phyloP scores from a whole-genome alignment of 2,888 invertebrate species.

The Acrocyrtus sp. region DNA sequence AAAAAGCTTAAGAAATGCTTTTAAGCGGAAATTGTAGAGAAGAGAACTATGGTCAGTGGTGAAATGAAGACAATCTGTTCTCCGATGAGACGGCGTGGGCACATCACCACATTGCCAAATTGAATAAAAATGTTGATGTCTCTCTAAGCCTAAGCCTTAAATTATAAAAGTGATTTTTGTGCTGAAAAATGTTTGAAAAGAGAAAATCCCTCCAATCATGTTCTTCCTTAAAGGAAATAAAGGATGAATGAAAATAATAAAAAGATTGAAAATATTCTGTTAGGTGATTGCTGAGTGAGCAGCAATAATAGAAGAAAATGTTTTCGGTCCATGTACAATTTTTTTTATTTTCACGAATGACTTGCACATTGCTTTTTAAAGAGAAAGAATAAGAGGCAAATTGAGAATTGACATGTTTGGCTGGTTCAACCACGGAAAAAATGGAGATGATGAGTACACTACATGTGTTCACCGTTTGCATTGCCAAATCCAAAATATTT shows the following conservation, averaged over 20 bases:
- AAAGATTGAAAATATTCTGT: not conserved
- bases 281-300: not conserved
- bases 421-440: not conserved
- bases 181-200: not conserved
- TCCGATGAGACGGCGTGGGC: not conserved
- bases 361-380: slow-evolving; percentile 15
- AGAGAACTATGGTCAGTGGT: too few species aligned
- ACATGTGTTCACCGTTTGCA: not conserved
- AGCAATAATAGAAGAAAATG: not conserved
- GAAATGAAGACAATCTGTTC: too few species aligned
- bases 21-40: too few species aligned
- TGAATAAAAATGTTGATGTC: not conserved
- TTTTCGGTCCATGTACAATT: not conserved
- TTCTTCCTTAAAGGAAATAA: not conserved
- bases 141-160: not conserved
- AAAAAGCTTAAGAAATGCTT: too few species aligned
- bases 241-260: not conserved
- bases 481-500: too few species aligned
- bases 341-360: slow-evolving; percentile 13
- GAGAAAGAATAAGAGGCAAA: slow-evolving; percentile 9
- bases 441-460: not conserved
- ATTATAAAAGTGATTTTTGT: not conserved
- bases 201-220: not conserved
- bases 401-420: slow-evolving; percentile 45
- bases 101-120: not conserved